phyloP scores from a whole-genome alignment of 2,797 vertebrate genomes.

The Chaunax sp. region DNA sequence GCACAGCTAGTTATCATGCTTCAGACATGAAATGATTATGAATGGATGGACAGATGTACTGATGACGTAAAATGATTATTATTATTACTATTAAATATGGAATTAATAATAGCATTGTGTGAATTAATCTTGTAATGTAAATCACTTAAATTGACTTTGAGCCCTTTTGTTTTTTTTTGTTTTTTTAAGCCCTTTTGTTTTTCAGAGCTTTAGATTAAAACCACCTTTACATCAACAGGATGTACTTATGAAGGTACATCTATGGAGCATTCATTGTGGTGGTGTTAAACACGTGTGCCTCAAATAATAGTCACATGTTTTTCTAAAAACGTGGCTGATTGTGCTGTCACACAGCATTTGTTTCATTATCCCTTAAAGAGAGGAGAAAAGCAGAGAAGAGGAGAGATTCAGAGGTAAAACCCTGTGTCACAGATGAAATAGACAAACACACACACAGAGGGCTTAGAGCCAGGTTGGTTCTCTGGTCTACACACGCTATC shows the following conservation, averaged over 20 bases:
- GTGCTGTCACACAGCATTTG: background rate
- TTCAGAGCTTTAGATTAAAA: background rate
- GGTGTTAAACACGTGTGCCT: background rate
- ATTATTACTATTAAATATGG: too few relatives aligned
- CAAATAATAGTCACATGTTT: too few relatives aligned
- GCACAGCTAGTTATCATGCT: too few relatives aligned
- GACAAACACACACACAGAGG: background rate
- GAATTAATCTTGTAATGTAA: too few relatives aligned
- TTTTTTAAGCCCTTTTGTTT: too few relatives aligned
- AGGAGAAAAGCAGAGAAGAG: conserved; percentile 3
- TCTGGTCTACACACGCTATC: conserved; percentile 48
- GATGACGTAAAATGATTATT: too few relatives aligned
- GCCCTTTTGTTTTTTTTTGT: too few relatives aligned
- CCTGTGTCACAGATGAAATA: conserved; percentile 1
- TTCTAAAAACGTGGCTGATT: background rate
- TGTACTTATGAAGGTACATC: background rate
- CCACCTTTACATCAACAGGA: background rate
- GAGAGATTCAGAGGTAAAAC: conserved; percentile 3
- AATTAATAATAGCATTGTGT: too few relatives aligned
- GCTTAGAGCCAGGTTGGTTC: conserved; percentile 55
- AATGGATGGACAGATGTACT: too few relatives aligned
- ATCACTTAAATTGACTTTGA: conserved; percentile 1
- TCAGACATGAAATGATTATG: too few relatives aligned
- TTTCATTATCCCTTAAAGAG: conserved; percentile 9
- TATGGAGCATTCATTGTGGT: background rate